A percentile compares a stretch with the other conserved stretches of the same genome.
These are phyloP conservation scores for Latrodectus hesperus DNA, from an alignment of 2,888 invertebrate species.

Conservation along the genomic window DNA sequence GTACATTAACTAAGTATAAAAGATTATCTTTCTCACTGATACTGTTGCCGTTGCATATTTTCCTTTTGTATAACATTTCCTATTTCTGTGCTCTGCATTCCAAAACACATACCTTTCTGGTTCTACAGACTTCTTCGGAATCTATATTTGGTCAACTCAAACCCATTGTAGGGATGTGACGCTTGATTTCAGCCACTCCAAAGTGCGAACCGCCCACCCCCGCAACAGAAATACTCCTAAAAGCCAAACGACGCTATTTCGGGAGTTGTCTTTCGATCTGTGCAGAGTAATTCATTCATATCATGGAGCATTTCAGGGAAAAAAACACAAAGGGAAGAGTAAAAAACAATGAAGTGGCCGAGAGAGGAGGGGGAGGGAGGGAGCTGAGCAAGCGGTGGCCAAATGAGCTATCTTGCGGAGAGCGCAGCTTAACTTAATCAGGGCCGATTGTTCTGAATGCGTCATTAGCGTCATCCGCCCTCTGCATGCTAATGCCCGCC, in stretches of 20 bases:
- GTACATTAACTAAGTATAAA: too few species aligned
- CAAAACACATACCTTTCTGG: too few species aligned
- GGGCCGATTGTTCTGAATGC: constrained; percentile 68
- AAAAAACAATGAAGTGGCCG: neutral
- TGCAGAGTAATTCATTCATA: neutral
- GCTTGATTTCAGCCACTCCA: neutral
- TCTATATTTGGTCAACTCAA: too few species aligned
- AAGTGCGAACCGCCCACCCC: neutral
- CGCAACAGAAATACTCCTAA: too few species aligned
- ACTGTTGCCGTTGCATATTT: too few species aligned
- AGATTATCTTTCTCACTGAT: too few species aligned
- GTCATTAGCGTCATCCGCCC: constrained; percentile 54
- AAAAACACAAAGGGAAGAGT: neutral
- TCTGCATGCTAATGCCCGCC: constrained; percentile 62
- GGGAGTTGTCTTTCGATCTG: too few species aligned
- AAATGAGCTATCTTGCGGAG: constrained; percentile 51
- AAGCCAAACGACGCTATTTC: too few species aligned
- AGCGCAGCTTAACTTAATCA: constrained; percentile 68
- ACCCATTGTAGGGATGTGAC: too few species aligned
- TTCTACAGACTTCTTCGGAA: too few species aligned
- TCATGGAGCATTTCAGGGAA: neutral
- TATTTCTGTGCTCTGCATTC: too few species aligned
- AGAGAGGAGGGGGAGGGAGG: neutral
- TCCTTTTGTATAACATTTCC: too few species aligned
- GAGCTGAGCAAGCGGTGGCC: constrained; percentile 29